Evolutionary conservation across 2,113 vertebrate species (phyloP).

Genomic region (Sardina pilchardus): DNA sequence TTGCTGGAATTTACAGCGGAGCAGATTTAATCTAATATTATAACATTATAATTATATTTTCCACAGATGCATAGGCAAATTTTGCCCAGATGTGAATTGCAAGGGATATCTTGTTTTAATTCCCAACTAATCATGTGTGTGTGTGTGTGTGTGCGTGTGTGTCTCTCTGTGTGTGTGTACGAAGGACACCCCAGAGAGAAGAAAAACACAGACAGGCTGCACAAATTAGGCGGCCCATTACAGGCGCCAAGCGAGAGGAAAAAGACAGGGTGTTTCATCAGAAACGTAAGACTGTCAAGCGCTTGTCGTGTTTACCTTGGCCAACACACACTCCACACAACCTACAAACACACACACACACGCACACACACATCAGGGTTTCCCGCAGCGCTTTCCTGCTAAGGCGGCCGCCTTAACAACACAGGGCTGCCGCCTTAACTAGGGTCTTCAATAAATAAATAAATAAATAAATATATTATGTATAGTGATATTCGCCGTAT

Average conservation of each 20-base stretch:
- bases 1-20: neutral
- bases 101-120: neutral
- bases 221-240: conserved; percentile 12
- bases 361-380: neutral
- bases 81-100: neutral
- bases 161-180: neutral
- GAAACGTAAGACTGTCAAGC: conserved; percentile 17
- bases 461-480: too few relatives aligned
- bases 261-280: conserved; percentile 19
- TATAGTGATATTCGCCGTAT: too few relatives aligned
- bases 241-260: conserved; percentile 9
- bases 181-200: neutral
- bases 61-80: neutral
- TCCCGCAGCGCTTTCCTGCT: too few relatives aligned
- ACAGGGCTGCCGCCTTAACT: too few relatives aligned
- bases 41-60: neutral
- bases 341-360: neutral
- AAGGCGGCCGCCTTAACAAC: too few relatives aligned
- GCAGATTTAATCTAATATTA: neutral
- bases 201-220: neutral
- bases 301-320: neutral
- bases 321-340: neutral
- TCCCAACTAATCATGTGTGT: neutral
- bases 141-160: conserved; percentile 2
- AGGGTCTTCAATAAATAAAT: too few relatives aligned